Evolutionary conservation across 1,140 invertebrate species (phyloP).

Genomic region (Sarcophaga bullata): DNA sequence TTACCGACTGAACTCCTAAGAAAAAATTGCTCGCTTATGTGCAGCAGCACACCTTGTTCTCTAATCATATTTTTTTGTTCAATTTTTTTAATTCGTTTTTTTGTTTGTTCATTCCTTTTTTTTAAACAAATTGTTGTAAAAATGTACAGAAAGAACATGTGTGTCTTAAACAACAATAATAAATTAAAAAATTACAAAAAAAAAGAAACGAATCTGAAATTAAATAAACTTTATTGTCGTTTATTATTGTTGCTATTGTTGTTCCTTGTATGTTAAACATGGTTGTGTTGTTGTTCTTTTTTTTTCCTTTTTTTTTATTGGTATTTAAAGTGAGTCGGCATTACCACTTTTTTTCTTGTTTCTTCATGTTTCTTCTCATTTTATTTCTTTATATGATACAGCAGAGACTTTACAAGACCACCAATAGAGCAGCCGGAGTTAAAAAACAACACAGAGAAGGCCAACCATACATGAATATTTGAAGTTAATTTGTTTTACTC

Average conservation of each 20-base stretch:
- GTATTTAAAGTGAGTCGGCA: slow-evolving; percentile 9
- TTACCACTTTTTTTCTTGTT: neutral
- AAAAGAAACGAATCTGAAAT: neutral
- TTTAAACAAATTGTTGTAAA: neutral
- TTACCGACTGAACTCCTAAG: no score
- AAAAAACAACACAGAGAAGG: neutral
- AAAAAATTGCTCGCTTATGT: no score
- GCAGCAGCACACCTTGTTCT: no score
- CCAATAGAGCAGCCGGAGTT: neutral
- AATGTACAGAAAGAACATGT: neutral
- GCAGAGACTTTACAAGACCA: neutral
- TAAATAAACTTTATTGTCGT: neutral
- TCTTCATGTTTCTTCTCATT: neutral
- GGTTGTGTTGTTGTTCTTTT: neutral
- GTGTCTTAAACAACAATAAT: neutral
- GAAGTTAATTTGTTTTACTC: neutral
- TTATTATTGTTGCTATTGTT: no score
- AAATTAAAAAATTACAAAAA: neutral
- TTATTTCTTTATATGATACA: neutral
- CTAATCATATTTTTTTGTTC: no score
- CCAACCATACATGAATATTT: neutral
- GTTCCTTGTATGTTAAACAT: neutral
- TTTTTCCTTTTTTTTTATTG: neutral
- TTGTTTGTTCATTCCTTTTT: neutral
- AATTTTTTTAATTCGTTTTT: no score